Evolutionary conservation across 2,797 vertebrate species (phyloP).

Genomic region (Phataginus tetradactyla): DNA sequence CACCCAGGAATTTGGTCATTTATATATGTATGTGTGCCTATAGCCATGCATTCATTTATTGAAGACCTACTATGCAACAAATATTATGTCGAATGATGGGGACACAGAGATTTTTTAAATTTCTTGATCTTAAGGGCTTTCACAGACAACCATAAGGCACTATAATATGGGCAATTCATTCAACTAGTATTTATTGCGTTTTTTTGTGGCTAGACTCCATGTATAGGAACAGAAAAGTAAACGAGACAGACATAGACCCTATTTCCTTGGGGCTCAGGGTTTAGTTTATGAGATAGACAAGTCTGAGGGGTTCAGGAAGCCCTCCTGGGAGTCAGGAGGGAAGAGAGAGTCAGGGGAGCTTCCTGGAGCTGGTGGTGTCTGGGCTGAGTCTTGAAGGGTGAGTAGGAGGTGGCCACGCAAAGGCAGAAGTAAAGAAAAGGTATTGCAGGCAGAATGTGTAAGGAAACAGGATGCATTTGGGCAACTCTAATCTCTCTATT

Average conservation of each 20-base stretch:
- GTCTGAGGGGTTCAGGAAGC: neutral
- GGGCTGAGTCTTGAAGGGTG: neutral
- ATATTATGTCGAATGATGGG: neutral
- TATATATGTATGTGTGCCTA: neutral
- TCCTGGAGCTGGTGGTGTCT: neutral
- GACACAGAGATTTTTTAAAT: neutral
- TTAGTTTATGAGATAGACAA: neutral
- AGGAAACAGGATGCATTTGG: neutral
- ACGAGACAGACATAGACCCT: neutral
- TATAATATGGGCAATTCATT: neutral
- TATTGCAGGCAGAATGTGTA: neutral
- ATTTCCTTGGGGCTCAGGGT: neutral
- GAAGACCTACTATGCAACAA: neutral
- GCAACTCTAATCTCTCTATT: neutral
- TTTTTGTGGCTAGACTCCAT: neutral
- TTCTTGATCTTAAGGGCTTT: neutral
- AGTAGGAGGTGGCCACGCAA: neutral
- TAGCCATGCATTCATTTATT: neutral
- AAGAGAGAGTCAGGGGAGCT: neutral
- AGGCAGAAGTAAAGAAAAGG: neutral
- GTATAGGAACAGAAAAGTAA: neutral
- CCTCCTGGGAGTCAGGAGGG: neutral
- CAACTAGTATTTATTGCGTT: neutral
- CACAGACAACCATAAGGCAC: neutral
- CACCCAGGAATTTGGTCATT: neutral